These are phyloP conservation scores for Beris morrisii DNA, from an alignment of 2,888 invertebrate species.

Conservation along the genomic window DNA sequence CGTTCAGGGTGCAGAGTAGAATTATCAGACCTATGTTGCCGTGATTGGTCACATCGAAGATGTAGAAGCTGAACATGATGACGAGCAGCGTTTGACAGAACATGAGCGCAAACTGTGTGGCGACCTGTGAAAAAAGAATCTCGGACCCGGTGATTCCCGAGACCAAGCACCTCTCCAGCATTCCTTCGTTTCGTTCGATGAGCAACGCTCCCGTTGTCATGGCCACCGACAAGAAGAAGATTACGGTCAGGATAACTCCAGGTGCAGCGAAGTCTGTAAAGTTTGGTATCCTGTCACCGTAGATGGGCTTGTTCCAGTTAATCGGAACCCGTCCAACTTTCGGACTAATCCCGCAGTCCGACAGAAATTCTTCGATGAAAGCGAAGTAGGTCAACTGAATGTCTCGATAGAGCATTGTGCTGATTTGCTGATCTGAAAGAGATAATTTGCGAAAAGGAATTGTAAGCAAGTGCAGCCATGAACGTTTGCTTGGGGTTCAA, in stretches of 20 bases:
- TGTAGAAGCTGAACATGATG: conserved; percentile 73
- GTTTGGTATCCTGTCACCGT: conserved; percentile 74
- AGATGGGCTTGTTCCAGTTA: conserved; percentile 72
- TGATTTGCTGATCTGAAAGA: conserved; percentile 83
- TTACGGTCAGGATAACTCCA: conserved; percentile 86
- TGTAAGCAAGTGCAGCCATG: background rate
- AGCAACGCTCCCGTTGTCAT: conserved; percentile 89
- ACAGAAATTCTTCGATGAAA: conserved; percentile 68
- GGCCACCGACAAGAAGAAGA: conserved; percentile 92
- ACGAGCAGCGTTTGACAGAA: conserved; percentile 79
- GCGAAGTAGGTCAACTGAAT: conserved; percentile 71
- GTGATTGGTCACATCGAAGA: conserved; percentile 75
- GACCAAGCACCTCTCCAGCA: conserved; percentile 85
- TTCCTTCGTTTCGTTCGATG: conserved; percentile 85
- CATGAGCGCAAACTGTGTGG: conserved; percentile 88
- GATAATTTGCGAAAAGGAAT: conserved; percentile 8
- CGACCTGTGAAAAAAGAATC: conserved; percentile 82
- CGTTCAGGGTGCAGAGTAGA: conserved; percentile 76
- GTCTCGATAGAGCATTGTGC: conserved; percentile 74
- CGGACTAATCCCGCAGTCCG: conserved; percentile 66
- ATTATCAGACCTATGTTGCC: conserved; percentile 77
- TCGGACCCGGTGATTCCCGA: conserved; percentile 79
- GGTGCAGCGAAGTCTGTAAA: conserved; percentile 96
- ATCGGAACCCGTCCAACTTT: conserved; percentile 58
- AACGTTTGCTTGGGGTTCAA: background rate